phyloP scores from a whole-genome alignment of 1,140 invertebrate genomes.

The Drosophila nannoptera region DNA sequence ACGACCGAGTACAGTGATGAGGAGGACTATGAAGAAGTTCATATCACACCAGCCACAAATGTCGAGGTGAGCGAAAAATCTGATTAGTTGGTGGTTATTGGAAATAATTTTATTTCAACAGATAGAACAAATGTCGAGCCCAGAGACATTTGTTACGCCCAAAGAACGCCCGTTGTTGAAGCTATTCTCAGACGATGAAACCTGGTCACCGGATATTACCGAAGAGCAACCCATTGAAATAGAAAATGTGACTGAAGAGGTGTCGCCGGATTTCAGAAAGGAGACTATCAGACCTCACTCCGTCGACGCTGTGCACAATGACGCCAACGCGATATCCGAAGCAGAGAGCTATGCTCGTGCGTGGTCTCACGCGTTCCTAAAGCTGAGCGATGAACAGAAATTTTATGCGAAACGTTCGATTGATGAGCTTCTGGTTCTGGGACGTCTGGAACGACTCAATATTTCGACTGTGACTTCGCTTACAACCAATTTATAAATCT shows the following conservation, averaged over 20 bases:
- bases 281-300: conserved; percentile 20
- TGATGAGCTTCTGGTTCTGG: conserved; percentile 60
- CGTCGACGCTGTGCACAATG: conserved; percentile 19
- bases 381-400: conserved; percentile 61
- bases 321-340: conserved; percentile 51
- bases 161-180: conserved; percentile 51
- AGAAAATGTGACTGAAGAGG: conserved; percentile 28
- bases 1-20: conserved; percentile 30
- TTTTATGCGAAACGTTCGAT: conserved; percentile 70
- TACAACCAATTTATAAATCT: conserved; percentile 53
- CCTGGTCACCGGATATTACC: conserved; percentile 28
- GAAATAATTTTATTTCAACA: conserved; percentile 1
- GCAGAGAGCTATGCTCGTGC: conserved; percentile 62
- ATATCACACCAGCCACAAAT: not conserved
- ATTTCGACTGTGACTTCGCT: conserved; percentile 63
- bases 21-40: conserved; percentile 20
- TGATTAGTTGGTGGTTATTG: not conserved
- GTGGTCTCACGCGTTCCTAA: conserved; percentile 67
- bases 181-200: conserved; percentile 56
- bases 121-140: not conserved
- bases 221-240: conserved; percentile 49
- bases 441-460: conserved; percentile 51
- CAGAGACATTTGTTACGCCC: not conserved
- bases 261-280: conserved; percentile 15
- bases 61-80: not conserved